Conservation (phyloP, 2,797 vertebrate genomes). For the Myripristis jacobus region DNA sequence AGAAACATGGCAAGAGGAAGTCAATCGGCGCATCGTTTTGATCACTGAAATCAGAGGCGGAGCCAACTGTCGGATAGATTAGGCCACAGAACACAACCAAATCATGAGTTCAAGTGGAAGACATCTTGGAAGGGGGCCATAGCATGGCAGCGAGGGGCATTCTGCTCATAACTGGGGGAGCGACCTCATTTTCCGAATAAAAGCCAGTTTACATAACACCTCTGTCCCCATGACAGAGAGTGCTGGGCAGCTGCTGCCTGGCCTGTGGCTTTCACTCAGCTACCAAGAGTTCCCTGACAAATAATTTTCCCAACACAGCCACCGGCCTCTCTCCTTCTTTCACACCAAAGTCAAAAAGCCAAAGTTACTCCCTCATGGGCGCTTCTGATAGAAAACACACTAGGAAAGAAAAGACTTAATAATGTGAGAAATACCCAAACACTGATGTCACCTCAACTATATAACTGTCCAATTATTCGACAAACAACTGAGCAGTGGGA, state of each 20-base stretch:
- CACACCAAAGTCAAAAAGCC: no score
- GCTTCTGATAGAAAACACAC: conserved; percentile 56
- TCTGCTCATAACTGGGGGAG: conserved; percentile 79
- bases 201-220: conserved; percentile 83
- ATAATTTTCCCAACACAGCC: conserved; percentile 46
- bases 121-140: conserved; percentile 74
- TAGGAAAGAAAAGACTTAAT: conserved; percentile 38
- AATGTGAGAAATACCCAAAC: conserved; percentile 56
- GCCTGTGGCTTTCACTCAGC: conserved; percentile 67
- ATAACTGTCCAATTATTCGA: conserved; percentile 28
- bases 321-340: conserved; percentile 10
- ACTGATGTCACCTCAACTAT: conserved; percentile 48
- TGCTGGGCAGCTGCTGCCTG: conserved; percentile 72
- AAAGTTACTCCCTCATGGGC: conserved; percentile 20
- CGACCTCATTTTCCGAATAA: conserved; percentile 81
- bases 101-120: conserved; percentile 73
- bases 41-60: conserved; percentile 58
- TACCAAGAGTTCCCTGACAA: conserved; percentile 65
- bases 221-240: conserved; percentile 75
- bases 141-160: conserved; percentile 67
- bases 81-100: conserved; percentile 57
- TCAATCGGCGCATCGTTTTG: conserved; percentile 63
- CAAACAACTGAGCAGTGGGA: conserved; percentile 20
- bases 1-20: conserved; percentile 43
- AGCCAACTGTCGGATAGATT: conserved; percentile 58